Percentiles rank a stretch among this genome's conserved stretches.
These are phyloP conservation scores for Drosophila lini DNA, from an alignment of 1,140 invertebrate species.

Conservation along the genomic window DNA sequence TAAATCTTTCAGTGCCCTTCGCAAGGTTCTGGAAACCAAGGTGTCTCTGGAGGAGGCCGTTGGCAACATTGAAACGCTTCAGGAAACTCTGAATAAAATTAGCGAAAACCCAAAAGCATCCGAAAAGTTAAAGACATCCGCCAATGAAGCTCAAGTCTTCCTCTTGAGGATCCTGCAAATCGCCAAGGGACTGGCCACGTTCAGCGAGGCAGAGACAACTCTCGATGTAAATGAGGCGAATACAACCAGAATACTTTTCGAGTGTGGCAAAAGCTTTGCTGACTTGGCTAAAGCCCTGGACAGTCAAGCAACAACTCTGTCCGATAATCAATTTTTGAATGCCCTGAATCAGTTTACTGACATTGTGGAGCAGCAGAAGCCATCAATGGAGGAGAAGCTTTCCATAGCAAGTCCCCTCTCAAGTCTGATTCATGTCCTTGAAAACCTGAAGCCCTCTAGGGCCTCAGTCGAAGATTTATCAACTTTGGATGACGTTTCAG, in stretches of 20 bases:
- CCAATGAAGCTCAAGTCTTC: conserved; percentile 65
- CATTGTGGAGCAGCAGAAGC: conserved; percentile 55
- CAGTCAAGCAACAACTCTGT: conserved; percentile 21
- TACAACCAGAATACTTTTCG: conserved; percentile 55
- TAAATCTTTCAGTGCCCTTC: conserved; percentile 68
- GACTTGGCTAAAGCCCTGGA: conserved; percentile 60
- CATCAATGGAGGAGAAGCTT: conserved; percentile 39
- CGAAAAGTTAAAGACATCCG: conserved; percentile 24
- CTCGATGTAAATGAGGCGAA: conserved; percentile 60
- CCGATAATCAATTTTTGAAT: conserved; percentile 36
- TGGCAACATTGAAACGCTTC: conserved; percentile 57
- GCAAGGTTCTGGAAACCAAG: conserved; percentile 70
- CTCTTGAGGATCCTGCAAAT: conserved; percentile 60
- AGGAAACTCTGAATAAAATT: conserved; percentile 55
- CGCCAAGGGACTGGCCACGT: conserved; percentile 58
- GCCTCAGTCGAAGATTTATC: conserved; percentile 70
- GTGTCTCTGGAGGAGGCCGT: conserved; percentile 71
- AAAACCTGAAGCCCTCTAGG: conserved; percentile 45
- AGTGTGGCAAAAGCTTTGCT: conserved; percentile 67
- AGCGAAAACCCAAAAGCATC: conserved; percentile 43
- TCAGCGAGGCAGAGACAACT: conserved; percentile 61
- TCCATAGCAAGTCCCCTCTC: conserved; percentile 54
- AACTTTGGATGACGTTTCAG: conserved; percentile 86
- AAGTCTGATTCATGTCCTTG: conserved; percentile 58
- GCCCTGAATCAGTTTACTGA: conserved; percentile 55